Conservation (phyloP, 2,797 vertebrate species). For the Brotogeris chrysoptera region DNA sequence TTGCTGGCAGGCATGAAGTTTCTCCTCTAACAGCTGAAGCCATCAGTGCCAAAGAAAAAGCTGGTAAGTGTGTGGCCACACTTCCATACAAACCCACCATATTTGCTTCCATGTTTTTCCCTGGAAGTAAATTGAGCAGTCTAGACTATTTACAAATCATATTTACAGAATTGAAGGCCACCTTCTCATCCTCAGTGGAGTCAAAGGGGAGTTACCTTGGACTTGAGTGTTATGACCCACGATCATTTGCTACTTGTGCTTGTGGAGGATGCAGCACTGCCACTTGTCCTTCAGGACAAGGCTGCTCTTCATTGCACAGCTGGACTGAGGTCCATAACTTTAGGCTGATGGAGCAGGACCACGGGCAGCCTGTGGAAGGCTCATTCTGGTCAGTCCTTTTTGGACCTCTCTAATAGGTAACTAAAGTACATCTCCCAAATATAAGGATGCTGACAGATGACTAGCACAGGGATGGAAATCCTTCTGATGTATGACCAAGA, state of each 20-base stretch:
- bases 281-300: not conserved
- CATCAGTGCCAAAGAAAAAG: slow-evolving; percentile 66
- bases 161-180: not conserved
- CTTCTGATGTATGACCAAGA: not conserved
- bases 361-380: not conserved
- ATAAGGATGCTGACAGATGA: not conserved
- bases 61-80: slow-evolving; percentile 43
- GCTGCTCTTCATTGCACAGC: not conserved
- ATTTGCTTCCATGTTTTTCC: not conserved
- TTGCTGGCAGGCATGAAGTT: slow-evolving; percentile 69
- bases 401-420: not conserved
- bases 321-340: not conserved
- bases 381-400: not conserved
- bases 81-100: not conserved
- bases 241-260: not conserved
- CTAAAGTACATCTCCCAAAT: not conserved
- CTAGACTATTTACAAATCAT: not conserved
- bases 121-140: not conserved
- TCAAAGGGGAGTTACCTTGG: not conserved
- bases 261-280: not conserved
- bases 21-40: slow-evolving; percentile 60
- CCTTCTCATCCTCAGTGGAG: not conserved
- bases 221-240: not conserved
- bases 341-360: not conserved
- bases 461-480: not conserved